Percentiles rank a stretch among this genome's conserved stretches.
These are phyloP conservation scores for Sceliomorpha sp. DNA, from an alignment of 2,888 invertebrate species.

Conservation along the genomic window DNA sequence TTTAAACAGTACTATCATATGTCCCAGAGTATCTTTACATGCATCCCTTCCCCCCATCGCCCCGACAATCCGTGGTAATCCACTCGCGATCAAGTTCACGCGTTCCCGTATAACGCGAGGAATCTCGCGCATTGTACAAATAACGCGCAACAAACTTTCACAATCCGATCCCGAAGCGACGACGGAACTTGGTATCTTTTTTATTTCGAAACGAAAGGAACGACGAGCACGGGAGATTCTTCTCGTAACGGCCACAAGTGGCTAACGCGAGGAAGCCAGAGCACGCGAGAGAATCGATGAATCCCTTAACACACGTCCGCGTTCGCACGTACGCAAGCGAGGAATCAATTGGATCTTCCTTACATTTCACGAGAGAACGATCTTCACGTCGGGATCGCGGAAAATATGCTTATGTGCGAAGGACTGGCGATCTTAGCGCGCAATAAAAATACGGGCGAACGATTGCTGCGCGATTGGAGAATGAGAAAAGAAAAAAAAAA, in stretches of 20 bases:
- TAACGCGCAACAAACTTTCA: slow-evolving; percentile 37
- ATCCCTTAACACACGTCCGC: slow-evolving; percentile 58
- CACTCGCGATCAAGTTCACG: slow-evolving; percentile 48
- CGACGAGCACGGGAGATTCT: slow-evolving; percentile 24
- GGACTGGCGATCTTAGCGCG: no score
- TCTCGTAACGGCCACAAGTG: slow-evolving; percentile 77
- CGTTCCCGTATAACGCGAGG: slow-evolving; percentile 29
- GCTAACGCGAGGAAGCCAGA: slow-evolving; percentile 67
- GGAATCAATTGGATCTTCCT: slow-evolving; percentile 2
- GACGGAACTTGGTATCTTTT: slow-evolving; percentile 11
- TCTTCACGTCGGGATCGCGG: no score
- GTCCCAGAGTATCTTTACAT: no score
- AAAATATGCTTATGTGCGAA: no score
- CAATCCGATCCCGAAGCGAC: slow-evolving; percentile 19
- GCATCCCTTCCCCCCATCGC: slow-evolving; percentile 23
- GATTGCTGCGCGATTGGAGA: no score
- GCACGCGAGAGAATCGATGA: slow-evolving; percentile 67
- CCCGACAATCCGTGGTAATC: slow-evolving; percentile 34
- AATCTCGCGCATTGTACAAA: no score
- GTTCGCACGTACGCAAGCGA: slow-evolving; percentile 3
- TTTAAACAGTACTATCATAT: slow-evolving; percentile 34
- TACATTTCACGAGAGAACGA: background rate
- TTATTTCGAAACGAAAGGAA: slow-evolving; percentile 18
- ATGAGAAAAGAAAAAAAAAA: background rate
- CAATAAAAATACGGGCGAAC: no score